These are phyloP conservation scores for Listronotus oregonensis DNA, from an alignment of 1,140 invertebrate species.

Conservation along the genomic window DNA sequence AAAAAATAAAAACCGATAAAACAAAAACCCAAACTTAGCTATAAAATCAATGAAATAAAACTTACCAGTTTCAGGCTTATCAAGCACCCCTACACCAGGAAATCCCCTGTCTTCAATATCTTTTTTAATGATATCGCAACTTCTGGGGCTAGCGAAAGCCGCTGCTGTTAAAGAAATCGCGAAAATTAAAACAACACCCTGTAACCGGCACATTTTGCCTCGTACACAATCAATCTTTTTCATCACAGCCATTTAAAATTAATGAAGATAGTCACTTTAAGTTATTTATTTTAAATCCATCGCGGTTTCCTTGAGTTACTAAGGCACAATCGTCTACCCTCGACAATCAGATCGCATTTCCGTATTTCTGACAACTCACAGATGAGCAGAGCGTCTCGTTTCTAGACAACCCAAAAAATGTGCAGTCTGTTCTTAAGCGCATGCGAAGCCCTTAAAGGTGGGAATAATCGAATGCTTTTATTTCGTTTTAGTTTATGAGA, in stretches of 20 bases:
- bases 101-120: slow-evolving; percentile 21
- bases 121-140: slow-evolving; percentile 34
- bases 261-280: slow-evolving; percentile 15
- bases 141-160: slow-evolving; percentile 19
- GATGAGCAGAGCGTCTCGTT: neutral
- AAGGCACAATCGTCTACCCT: slow-evolving; percentile 38
- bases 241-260: slow-evolving; percentile 40
- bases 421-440: neutral
- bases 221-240: slow-evolving; percentile 32
- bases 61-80: slow-evolving; percentile 35
- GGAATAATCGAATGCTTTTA: neutral
- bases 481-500: neutral
- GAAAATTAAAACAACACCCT: slow-evolving; percentile 36
- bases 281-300: slow-evolving; percentile 28
- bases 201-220: slow-evolving; percentile 32
- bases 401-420: slow-evolving; percentile 6
- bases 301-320: slow-evolving; percentile 32
- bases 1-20: neutral
- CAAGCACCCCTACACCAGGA: slow-evolving; percentile 10
- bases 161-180: slow-evolving; percentile 18
- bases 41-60: slow-evolving; percentile 21
- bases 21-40: neutral
- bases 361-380: slow-evolving; percentile 29
- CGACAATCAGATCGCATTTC: slow-evolving; percentile 30
- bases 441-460: neutral